These are phyloP conservation scores for Drosophila merina DNA, from an alignment of 2,888 invertebrate species.

Conservation along the genomic window DNA sequence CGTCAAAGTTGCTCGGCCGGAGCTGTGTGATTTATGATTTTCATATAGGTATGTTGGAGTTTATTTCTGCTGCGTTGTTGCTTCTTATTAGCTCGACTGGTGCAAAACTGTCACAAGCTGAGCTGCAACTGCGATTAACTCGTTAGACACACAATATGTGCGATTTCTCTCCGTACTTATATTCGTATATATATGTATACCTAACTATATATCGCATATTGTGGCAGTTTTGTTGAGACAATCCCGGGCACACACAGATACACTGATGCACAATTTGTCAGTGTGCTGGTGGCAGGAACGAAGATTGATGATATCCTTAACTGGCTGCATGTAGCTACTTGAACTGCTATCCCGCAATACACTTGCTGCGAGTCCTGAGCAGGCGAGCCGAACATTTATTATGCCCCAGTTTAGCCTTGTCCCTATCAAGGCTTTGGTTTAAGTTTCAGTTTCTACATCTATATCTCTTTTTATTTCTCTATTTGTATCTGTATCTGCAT, in stretches of 20 bases:
- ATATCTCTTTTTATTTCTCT: background rate
- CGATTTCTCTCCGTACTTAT: constrained; percentile 11
- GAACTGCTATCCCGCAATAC: constrained; percentile 26
- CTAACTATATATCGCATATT: constrained; percentile 29
- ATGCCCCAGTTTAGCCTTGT: constrained; percentile 42
- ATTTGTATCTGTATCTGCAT: constrained; percentile 12
- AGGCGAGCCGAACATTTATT: constrained; percentile 58
- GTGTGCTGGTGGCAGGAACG: constrained; percentile 59
- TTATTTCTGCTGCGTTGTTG: constrained; percentile 29
- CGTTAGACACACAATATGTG: constrained; percentile 55
- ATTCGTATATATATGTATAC: background rate
- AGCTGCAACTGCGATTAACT: constrained; percentile 66
- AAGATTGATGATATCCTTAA: constrained; percentile 65
- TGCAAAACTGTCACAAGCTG: constrained; percentile 65
- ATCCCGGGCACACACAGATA: constrained; percentile 33
- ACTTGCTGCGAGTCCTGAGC: constrained; percentile 15
- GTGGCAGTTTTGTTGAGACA: constrained; percentile 49
- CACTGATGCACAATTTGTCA: constrained; percentile 52
- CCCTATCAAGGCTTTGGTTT: constrained; percentile 21
- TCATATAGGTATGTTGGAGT: constrained; percentile 35
- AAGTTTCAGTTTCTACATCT: constrained; percentile 15
- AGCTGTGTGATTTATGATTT: constrained; percentile 71
- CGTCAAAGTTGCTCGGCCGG: constrained; percentile 42
- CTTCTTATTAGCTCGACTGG: constrained; percentile 62
- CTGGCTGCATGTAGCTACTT: constrained; percentile 59